Evolutionary conservation across 2,113 vertebrate genomes (phyloP).

Genomic region (Thalassoma bifasciatum): DNA sequence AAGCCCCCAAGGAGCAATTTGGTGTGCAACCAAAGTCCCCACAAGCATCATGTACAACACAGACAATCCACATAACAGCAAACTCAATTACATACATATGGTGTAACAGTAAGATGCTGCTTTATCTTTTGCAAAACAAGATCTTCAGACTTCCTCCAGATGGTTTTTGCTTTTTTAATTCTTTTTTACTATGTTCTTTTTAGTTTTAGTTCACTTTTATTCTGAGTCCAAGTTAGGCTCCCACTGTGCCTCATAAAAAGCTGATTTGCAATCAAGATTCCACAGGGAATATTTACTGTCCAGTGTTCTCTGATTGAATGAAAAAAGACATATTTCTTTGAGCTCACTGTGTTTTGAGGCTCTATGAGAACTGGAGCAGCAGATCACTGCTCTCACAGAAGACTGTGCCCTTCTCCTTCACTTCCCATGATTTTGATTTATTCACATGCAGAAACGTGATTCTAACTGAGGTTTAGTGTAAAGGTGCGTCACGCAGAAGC

Average conservation of each 20-base stretch:
- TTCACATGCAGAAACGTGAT: constrained; percentile 13
- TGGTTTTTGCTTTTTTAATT: neutral
- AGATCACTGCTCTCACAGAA: neutral
- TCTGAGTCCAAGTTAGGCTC: neutral
- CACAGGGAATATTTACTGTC: neutral
- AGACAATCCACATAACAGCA: too few relatives aligned
- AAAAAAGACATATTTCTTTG: neutral
- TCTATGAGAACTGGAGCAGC: constrained; percentile 2
- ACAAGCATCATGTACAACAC: too few relatives aligned
- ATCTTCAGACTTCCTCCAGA: too few relatives aligned
- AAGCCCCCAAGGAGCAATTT: too few relatives aligned
- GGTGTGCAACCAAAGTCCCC: too few relatives aligned
- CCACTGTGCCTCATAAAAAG: neutral
- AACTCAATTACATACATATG: too few relatives aligned
- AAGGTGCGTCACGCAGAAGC: too few relatives aligned
- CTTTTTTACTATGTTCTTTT: too few relatives aligned
- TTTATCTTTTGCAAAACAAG: too few relatives aligned
- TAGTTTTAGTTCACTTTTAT: neutral
- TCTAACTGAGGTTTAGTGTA: neutral
- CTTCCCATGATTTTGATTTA: neutral
- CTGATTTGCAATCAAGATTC: neutral
- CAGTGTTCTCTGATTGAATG: neutral
- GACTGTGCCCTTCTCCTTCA: too few relatives aligned
- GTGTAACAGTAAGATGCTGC: too few relatives aligned
- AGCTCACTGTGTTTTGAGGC: neutral